phyloP scores from a whole-genome alignment of 1,140 invertebrate species.

The Aporrectodea caliginosa region DNA sequence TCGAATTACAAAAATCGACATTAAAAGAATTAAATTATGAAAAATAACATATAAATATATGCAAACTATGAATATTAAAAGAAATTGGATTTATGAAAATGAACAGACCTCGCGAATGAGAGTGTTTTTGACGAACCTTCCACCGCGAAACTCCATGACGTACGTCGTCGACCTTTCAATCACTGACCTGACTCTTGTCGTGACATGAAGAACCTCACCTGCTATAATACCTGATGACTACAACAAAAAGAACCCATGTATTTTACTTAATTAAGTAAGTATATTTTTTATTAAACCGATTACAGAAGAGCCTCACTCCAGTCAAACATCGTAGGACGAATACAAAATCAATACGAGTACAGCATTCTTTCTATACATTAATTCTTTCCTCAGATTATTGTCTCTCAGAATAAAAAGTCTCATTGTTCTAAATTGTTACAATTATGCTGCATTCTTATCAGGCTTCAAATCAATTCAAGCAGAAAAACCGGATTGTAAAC shows the following conservation, averaged over 20 bases:
- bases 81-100: background rate
- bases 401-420: no score
- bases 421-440: no score
- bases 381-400: background rate
- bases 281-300: background rate
- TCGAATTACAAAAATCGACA: background rate
- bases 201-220: background rate
- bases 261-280: background rate
- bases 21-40: background rate
- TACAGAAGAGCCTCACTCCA: background rate
- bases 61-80: background rate
- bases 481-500: no score
- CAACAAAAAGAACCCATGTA: background rate
- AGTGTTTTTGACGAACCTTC: background rate
- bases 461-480: no score
- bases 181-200: background rate
- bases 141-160: background rate
- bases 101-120: background rate
- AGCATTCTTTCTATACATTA: background rate
- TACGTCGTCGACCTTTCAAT: background rate
- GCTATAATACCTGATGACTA: background rate
- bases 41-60: background rate
- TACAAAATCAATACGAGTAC: background rate
- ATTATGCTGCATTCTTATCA: no score
- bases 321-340: background rate